Conservation (phyloP, 1,140 invertebrate genomes). For the Hesperophylax magnus region DNA sequence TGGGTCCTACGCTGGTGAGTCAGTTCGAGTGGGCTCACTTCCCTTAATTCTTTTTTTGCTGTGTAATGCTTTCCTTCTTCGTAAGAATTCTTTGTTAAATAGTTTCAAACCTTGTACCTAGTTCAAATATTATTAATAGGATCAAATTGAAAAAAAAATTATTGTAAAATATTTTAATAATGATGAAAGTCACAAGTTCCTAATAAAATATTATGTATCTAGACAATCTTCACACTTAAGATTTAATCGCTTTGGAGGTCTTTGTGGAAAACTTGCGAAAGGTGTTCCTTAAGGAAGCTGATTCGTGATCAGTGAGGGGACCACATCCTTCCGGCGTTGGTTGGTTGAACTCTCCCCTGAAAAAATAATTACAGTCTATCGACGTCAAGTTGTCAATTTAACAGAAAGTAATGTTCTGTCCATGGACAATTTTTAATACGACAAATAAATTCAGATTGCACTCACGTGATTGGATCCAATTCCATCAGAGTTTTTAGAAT, state of each 20-base stretch:
- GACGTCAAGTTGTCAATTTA: neutral
- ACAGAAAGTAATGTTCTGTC: neutral
- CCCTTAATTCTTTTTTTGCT: too few relatives aligned
- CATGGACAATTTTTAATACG: neutral
- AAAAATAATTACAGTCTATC: neutral
- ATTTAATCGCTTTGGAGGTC: neutral
- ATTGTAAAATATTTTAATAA: too few relatives aligned
- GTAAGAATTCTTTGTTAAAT: too few relatives aligned
- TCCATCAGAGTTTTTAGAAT: neutral
- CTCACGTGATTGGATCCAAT: constrained; percentile 23
- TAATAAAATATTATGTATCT: too few relatives aligned
- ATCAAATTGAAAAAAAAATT: too few relatives aligned
- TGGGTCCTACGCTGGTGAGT: too few relatives aligned
- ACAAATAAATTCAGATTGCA: neutral
- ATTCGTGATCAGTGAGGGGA: neutral
- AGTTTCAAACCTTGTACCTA: too few relatives aligned
- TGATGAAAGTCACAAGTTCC: too few relatives aligned
- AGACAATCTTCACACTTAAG: too few relatives aligned
- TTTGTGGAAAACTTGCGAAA: neutral
- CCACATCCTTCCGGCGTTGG: neutral
- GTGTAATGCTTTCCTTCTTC: too few relatives aligned
- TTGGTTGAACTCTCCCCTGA: neutral
- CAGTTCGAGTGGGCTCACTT: too few relatives aligned
- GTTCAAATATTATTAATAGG: too few relatives aligned
- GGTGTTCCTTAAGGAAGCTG: neutral